Evolutionary conservation across 2,797 vertebrate genomes (phyloP).

Genomic region (Chaenodraco wilsoni): DNA sequence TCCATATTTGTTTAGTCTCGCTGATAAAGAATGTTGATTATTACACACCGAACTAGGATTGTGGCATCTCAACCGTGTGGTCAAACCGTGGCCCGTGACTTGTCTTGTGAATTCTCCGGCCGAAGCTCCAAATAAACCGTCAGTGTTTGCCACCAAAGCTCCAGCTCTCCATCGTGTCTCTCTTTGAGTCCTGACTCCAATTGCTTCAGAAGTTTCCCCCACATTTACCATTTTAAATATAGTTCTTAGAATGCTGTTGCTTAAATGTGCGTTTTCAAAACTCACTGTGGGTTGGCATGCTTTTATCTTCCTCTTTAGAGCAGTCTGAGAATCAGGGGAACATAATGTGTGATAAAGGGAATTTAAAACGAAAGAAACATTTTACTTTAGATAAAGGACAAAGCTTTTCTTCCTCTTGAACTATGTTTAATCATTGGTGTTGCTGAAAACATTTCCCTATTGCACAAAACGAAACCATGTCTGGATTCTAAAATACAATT

Average conservation of each 20-base stretch:
- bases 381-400: neutral
- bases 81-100: too few relatives aligned
- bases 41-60: too few relatives aligned
- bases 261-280: neutral
- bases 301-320: neutral
- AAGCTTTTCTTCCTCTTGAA: accelerated
- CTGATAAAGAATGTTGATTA: too few relatives aligned
- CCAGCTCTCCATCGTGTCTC: too few relatives aligned
- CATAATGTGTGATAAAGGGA: neutral
- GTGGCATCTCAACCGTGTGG: too few relatives aligned
- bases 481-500: conserved; percentile 3
- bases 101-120: too few relatives aligned
- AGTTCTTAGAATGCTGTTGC: neutral
- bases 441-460: neutral
- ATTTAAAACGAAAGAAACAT: neutral
- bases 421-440: too few relatives aligned
- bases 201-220: too few relatives aligned
- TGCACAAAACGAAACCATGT: neutral
- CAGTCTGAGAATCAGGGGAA: neutral
- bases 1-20: too few relatives aligned
- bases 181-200: too few relatives aligned
- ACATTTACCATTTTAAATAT: accelerated
- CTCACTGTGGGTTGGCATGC: accelerated
- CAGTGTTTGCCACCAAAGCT: too few relatives aligned
- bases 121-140: too few relatives aligned